Conservation (phyloP, 2,113 vertebrate species). For the Maccullochella peelii region DNA sequence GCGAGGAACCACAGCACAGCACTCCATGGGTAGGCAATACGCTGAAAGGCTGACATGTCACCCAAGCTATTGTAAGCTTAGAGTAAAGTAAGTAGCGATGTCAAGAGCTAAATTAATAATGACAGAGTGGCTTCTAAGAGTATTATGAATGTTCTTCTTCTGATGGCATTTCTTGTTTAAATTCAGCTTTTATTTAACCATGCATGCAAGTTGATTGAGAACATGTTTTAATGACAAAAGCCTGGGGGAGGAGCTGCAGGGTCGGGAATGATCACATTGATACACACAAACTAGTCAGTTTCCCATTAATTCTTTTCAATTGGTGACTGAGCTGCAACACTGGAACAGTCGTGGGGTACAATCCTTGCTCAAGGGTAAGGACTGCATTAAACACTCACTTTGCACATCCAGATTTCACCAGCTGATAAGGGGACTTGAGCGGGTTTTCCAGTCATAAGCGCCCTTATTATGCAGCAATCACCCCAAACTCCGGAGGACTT, state of each 20-base stretch:
- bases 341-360: neutral
- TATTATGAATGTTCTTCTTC: neutral
- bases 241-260: constrained; percentile 4
- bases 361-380: constrained; percentile 41
- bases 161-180: constrained; percentile 24
- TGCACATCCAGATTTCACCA: constrained; percentile 39
- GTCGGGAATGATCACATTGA: neutral
- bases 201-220: neutral
- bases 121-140: constrained; percentile 22
- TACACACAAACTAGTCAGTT: constrained; percentile 1
- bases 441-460: constrained; percentile 23
- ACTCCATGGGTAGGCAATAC: constrained; percentile 22
- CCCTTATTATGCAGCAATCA: constrained; percentile 32
- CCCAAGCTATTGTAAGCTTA: constrained; percentile 5
- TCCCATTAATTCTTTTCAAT: constrained; percentile 5
- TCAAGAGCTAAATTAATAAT: constrained; percentile 45
- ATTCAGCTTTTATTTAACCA: constrained; percentile 24
- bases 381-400: constrained; percentile 40
- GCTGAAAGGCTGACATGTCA: constrained; percentile 36
- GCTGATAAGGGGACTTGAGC: constrained; percentile 7
- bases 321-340: neutral
- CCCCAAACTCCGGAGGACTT: constrained; percentile 28
- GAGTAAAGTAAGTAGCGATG: constrained; percentile 29
- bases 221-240: constrained; percentile 30
- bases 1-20: constrained; percentile 15